Evolutionary conservation across 1,140 invertebrate genomes (phyloP).

Genomic region (Tyrophagus putrescentiae): DNA sequence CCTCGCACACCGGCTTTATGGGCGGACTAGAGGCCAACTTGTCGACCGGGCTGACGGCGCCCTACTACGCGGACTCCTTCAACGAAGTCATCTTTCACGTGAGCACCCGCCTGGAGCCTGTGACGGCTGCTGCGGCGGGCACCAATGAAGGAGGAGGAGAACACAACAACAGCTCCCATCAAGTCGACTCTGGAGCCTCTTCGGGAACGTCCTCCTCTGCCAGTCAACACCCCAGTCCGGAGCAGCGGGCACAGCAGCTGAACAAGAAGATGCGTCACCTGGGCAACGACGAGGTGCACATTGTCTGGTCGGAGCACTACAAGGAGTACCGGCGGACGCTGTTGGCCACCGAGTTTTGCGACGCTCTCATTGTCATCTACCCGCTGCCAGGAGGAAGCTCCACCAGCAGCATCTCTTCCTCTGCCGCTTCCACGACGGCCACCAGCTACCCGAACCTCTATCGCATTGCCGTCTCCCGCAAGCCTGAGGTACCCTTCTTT

Average conservation of each 20-base stretch:
- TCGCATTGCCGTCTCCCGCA: constrained; percentile 63
- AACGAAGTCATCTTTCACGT: constrained; percentile 87
- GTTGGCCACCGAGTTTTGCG: constrained; percentile 97
- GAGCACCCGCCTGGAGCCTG: constrained; percentile 67
- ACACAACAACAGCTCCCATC: too few relatives aligned
- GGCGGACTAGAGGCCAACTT: constrained; percentile 84
- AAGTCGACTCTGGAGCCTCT: too few relatives aligned
- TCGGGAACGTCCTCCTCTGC: constrained; percentile 29
- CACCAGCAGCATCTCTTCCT: too few relatives aligned
- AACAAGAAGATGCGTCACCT: constrained; percentile 86
- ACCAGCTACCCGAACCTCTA: constrained; percentile 45
- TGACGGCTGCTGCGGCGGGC: too few relatives aligned
- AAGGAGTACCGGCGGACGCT: constrained; percentile 89
- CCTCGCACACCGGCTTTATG: constrained; percentile 85
- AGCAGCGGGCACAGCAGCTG: constrained; percentile 52
- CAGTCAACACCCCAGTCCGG: constrained; percentile 23
- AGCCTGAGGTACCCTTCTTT: constrained; percentile 79
- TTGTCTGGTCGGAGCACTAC: constrained; percentile 95
- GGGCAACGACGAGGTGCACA: constrained; percentile 97
- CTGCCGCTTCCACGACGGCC: too few relatives aligned
- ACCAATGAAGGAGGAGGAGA: too few relatives aligned
- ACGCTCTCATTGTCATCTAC: constrained; percentile 94
- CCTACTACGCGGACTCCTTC: constrained; percentile 89
- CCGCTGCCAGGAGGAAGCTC: too few relatives aligned
- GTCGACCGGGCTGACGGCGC: constrained; percentile 74